Evolutionary conservation across 2,888 invertebrate genomes (phyloP).

Genomic region (Clepsis dumicolana): DNA sequence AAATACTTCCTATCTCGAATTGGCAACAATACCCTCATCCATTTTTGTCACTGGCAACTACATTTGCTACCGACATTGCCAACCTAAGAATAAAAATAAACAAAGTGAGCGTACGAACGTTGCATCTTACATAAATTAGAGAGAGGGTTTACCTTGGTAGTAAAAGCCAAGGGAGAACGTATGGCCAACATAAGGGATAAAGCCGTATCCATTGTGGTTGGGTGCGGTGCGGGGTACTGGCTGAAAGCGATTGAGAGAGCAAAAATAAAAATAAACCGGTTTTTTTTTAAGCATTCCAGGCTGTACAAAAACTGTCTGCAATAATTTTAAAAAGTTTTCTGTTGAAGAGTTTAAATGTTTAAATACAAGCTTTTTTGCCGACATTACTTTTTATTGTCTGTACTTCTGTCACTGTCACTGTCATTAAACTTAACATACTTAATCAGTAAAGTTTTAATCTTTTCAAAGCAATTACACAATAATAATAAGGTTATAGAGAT

Average conservation of each 20-base stretch:
- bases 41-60: constrained; percentile 12
- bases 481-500: too few species aligned
- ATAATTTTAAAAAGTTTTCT: too few species aligned
- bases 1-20: background rate
- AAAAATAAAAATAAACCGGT: background rate
- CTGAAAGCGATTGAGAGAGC: background rate
- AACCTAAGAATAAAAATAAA: constrained; percentile 28
- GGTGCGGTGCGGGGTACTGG: constrained; percentile 3
- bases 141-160: constrained; percentile 42
- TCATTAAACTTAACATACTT: too few species aligned
- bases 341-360: too few species aligned
- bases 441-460: too few species aligned
- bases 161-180: constrained; percentile 42
- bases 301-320: too few species aligned
- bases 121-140: constrained; percentile 44
- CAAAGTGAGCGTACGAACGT: constrained; percentile 31
- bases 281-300: too few species aligned
- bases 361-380: too few species aligned
- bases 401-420: too few species aligned
- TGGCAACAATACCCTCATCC: constrained; percentile 15
- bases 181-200: constrained; percentile 38
- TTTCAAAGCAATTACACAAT: too few species aligned
- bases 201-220: constrained; percentile 30
- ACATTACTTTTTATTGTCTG: too few species aligned
- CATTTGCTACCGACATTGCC: constrained; percentile 6